A percentile compares a stretch with the other conserved stretches of the same genome.
Conservation (phyloP, 2,797 vertebrate species). For the Knipowitschia caucasica region DNA sequence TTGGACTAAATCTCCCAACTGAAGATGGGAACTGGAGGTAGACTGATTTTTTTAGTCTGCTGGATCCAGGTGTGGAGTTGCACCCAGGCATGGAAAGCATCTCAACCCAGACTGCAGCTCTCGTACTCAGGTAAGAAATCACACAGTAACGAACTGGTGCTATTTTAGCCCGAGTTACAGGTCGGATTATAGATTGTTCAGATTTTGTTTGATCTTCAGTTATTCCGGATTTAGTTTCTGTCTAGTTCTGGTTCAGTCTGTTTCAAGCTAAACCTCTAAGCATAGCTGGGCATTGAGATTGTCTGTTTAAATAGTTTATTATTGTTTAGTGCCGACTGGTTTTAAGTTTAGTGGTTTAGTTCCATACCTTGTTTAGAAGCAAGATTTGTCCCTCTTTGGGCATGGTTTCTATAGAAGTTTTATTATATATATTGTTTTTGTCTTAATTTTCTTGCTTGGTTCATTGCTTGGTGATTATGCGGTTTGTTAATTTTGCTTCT, state of each 20-base stretch:
- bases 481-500: no score
- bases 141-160: background rate
- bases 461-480: no score
- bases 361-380: no score
- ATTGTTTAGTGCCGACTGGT: background rate
- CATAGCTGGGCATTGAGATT: background rate
- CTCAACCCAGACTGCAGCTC: conserved; percentile 78
- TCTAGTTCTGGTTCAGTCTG: background rate
- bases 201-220: background rate
- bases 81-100: conserved; percentile 72
- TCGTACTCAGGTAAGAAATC: conserved; percentile 60
- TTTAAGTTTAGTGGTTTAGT: background rate
- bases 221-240: background rate
- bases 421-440: background rate
- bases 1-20: conserved; percentile 6
- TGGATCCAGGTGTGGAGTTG: conserved; percentile 6
- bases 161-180: no score
- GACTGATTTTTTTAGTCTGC: background rate
- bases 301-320: background rate
- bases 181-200: background rate
- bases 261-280: background rate
- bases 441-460: background rate
- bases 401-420: background rate
- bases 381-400: background rate
- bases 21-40: conserved; percentile 7